Base-by-base conservation (phyloP, 2,113 vertebrate species). In the Burhinus bistriatus region DNA sequence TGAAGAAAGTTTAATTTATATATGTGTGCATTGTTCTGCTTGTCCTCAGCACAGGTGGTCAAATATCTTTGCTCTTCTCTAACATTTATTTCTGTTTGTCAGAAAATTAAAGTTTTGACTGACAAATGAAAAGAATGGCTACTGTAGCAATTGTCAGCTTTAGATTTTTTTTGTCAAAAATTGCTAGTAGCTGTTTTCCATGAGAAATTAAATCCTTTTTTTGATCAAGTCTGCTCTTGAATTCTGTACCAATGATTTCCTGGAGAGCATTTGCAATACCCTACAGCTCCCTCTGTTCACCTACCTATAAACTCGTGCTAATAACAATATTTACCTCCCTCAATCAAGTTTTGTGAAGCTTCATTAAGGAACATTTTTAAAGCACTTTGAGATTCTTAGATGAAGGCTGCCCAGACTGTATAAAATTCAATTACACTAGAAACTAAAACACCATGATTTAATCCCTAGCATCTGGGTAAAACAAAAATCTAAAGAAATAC, bases 361-460 rank as follows among this genome's bases (percentile, higher is more conserved):
- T 96, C 77, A 70, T 93, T 92, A 66, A 81, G 54, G 45, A 87
- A 66, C 12, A 29, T 81, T 81, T 91, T 81, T 68, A 49, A 87
- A 84, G 34, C 59, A 66, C 59, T 81, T 44, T 62, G 34, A 61
- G 36, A 84, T 77, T 90, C 72, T 87, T 84, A 93, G 89, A 90
- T 19, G 49, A 81, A 92, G 57, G 15, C 45, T 94, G 57, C 59
- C 42, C 83, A 94, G 79, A 71, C 40, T 79, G 79, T 88, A 88
- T 70, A 85, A 88, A 95, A 85, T 95, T 78, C 65, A 94, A 90
- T 95, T 90, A 71, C 59, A 55, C 59, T 34, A 87, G 29, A 84
- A 91, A 87, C 26, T 83, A 73, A 87, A 95, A 93, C 87, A 45
- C 64, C 44, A 20, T 66, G 3, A 81, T 84, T 89, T 89, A 87